These are phyloP conservation scores for Sylvicola cinctus DNA, from an alignment of 2,888 invertebrate genomes.

Conservation along the genomic window DNA sequence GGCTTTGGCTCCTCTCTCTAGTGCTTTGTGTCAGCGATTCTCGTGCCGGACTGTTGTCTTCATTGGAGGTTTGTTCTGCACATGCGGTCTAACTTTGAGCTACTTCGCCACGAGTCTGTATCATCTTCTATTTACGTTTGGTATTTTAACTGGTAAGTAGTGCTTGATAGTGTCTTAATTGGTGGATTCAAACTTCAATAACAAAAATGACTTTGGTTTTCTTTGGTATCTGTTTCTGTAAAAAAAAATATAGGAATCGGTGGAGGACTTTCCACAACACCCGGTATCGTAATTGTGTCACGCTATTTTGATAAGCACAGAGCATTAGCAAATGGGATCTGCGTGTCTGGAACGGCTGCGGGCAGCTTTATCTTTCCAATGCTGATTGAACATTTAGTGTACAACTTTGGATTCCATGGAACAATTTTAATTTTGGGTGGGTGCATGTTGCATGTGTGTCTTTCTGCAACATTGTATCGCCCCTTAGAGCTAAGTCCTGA, in stretches of 20 bases:
- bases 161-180: too few relatives aligned
- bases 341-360: constrained; percentile 60
- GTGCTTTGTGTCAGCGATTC: constrained; percentile 47
- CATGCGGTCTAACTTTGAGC: constrained; percentile 43
- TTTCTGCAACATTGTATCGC: constrained; percentile 45
- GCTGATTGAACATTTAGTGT: constrained; percentile 45
- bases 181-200: not conserved
- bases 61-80: constrained; percentile 49
- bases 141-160: constrained; percentile 45
- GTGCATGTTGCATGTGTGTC: constrained; percentile 55
- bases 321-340: constrained; percentile 58
- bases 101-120: constrained; percentile 47
- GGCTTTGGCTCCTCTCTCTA: constrained; percentile 53
- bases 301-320: constrained; percentile 62
- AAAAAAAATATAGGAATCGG: constrained; percentile 43
- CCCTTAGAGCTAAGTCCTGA: constrained; percentile 22
- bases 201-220: not conserved
- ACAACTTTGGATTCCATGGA: constrained; percentile 50
- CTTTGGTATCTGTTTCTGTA: not conserved
- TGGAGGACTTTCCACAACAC: constrained; percentile 58
- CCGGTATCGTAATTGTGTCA: constrained; percentile 60
- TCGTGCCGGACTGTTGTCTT: constrained; percentile 50
- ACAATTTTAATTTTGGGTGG: constrained; percentile 47
- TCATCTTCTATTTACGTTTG: constrained; percentile 49
- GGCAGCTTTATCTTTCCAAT: constrained; percentile 62